These are phyloP conservation scores for Eristalinus sepulchralis DNA, from an alignment of 2,888 invertebrate genomes.

Conservation along the genomic window DNA sequence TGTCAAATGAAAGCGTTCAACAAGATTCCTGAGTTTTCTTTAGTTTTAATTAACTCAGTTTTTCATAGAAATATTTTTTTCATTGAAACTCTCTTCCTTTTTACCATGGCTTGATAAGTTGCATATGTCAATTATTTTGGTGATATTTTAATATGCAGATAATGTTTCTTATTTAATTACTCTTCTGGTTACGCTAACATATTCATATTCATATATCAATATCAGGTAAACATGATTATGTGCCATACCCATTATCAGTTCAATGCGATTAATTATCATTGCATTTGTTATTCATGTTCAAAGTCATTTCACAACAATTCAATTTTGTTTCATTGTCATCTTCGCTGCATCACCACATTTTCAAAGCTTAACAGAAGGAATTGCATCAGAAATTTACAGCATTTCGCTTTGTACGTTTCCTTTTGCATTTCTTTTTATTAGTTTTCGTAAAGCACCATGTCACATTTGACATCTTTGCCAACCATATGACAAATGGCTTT, in stretches of 20 bases:
- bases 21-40: too few relatives aligned
- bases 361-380: background rate
- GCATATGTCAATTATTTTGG: too few relatives aligned
- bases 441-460: conserved; percentile 40
- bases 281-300: background rate
- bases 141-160: too few relatives aligned
- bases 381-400: background rate
- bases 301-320: background rate
- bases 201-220: too few relatives aligned
- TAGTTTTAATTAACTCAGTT: too few relatives aligned
- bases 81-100: too few relatives aligned
- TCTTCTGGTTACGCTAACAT: too few relatives aligned
- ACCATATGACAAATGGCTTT: conserved; percentile 68
- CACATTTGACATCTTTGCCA: conserved; percentile 52
- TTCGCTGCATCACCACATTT: conserved; percentile 1
- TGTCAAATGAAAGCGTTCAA: background rate
- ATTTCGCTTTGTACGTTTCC: conserved; percentile 39
- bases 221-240: too few relatives aligned
- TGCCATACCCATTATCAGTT: too few relatives aligned
- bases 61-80: too few relatives aligned
- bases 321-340: background rate
- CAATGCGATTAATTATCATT: background rate
- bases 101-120: too few relatives aligned
- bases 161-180: too few relatives aligned
- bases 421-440: background rate